Conservation (phyloP, 2,797 vertebrate genomes). For the Phataginus tetradactyla region DNA sequence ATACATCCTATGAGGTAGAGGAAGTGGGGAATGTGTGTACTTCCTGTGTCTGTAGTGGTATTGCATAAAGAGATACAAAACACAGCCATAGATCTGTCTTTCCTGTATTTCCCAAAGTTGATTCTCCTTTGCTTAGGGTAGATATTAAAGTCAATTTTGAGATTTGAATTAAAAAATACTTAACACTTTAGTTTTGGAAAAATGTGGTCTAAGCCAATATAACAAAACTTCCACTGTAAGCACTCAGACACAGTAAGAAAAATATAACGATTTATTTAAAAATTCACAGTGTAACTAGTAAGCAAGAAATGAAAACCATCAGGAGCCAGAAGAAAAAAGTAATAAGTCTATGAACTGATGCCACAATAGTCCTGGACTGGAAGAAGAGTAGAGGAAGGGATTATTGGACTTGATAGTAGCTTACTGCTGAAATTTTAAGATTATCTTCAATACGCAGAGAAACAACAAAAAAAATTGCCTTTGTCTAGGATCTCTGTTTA, state of each 20-base stretch:
- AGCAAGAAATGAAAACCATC: neutral
- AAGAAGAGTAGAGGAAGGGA: neutral
- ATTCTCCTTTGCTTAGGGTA: neutral
- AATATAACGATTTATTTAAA: neutral
- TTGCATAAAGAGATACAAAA: neutral
- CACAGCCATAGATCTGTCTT: neutral
- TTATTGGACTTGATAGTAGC: neutral
- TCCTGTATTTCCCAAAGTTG: neutral
- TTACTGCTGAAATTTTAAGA: neutral
- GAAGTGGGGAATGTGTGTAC: neutral
- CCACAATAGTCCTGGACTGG: neutral
- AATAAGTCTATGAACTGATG: neutral
- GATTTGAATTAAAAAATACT: neutral
- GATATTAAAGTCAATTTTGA: constrained; percentile 1
- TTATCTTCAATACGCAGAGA: neutral
- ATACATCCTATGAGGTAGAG: neutral
- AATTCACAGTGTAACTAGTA: neutral
- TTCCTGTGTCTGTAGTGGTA: neutral
- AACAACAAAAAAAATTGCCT: neutral
- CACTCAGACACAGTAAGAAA: neutral
- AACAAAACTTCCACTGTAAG: neutral
- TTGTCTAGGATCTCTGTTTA: neutral
- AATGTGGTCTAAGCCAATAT: neutral
- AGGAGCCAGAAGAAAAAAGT: neutral
- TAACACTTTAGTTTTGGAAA: neutral